Evolutionary conservation across 2,888 invertebrate species (phyloP).

Genomic region (Spilosoma lubricipeda): DNA sequence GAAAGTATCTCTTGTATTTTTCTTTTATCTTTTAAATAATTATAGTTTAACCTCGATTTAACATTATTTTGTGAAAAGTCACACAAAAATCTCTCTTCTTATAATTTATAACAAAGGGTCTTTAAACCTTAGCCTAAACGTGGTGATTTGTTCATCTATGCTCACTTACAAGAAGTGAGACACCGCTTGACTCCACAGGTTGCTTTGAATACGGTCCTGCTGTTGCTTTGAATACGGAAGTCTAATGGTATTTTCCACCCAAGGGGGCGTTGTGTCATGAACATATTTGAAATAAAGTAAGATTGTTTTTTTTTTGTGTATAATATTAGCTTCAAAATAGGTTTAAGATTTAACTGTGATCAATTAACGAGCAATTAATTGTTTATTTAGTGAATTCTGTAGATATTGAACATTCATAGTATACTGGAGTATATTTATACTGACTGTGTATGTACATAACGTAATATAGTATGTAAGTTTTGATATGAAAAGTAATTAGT

Average conservation of each 20-base stretch:
- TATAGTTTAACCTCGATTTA: constrained; percentile 6
- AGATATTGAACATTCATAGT: constrained; percentile 55
- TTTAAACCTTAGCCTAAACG: constrained; percentile 20
- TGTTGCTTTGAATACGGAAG: too few relatives aligned
- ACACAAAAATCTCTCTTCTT: constrained; percentile 17
- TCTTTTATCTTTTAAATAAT: constrained; percentile 11
- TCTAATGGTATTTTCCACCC: too few relatives aligned
- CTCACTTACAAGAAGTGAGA: too few relatives aligned
- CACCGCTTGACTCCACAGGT: too few relatives aligned
- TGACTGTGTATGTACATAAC: constrained; percentile 69
- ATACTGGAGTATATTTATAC: constrained; percentile 58
- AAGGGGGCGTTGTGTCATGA: too few relatives aligned
- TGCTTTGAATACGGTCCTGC: too few relatives aligned
- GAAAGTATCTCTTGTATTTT: constrained; percentile 16
- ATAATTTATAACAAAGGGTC: constrained; percentile 19
- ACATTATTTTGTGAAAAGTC: constrained; percentile 37
- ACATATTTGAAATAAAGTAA: too few relatives aligned
- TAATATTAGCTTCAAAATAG: constrained; percentile 22
- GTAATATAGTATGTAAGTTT: constrained; percentile 69
- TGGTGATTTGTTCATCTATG: neutral
- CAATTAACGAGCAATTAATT: constrained; percentile 16
- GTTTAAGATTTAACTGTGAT: constrained; percentile 20
- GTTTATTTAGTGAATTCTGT: constrained; percentile 61
- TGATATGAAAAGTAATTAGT: constrained; percentile 70
- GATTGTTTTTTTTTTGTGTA: too few relatives aligned